Percentiles rank a stretch among this genome's conserved stretches.
These are phyloP conservation scores for Timema cristinae DNA, from an alignment of 2,888 invertebrate species.

Conservation along the genomic window DNA sequence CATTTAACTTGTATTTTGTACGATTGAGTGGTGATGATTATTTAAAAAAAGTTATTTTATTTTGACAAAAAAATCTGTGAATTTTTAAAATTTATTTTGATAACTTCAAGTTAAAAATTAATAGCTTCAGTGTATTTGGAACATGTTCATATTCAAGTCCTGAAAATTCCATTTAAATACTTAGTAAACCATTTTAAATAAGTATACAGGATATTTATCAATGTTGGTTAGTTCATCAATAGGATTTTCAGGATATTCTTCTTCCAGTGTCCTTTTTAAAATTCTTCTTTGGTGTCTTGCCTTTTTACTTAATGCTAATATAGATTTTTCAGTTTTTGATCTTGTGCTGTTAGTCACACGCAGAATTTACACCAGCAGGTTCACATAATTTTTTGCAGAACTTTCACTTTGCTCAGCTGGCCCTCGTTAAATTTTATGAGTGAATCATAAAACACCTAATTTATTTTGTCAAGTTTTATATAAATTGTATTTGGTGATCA, in stretches of 20 bases:
- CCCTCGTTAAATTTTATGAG: neutral
- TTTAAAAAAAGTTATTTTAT: too few relatives aligned
- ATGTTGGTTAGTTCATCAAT: neutral
- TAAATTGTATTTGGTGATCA: neutral
- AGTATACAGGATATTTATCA: too few relatives aligned
- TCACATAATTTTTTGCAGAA: neutral
- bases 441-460: slow-evolving; percentile 16
- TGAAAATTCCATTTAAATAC: too few relatives aligned
- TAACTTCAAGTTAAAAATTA: too few relatives aligned
- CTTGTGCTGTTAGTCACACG: neutral
- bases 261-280: slow-evolving; percentile 4
- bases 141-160: too few relatives aligned
- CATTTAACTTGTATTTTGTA: too few relatives aligned
- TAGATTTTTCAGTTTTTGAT: neutral
- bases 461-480: slow-evolving; percentile 6
- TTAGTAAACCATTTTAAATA: too few relatives aligned
- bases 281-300: neutral
- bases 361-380: neutral
- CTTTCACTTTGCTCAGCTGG: neutral
- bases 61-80: too few relatives aligned
- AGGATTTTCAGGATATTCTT: neutral
- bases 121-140: too few relatives aligned
- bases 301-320: neutral
- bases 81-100: too few relatives aligned
- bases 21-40: too few relatives aligned